Base-by-base conservation (phyloP, 2,797 vertebrate genomes). In the Limosa lapponica region DNA sequence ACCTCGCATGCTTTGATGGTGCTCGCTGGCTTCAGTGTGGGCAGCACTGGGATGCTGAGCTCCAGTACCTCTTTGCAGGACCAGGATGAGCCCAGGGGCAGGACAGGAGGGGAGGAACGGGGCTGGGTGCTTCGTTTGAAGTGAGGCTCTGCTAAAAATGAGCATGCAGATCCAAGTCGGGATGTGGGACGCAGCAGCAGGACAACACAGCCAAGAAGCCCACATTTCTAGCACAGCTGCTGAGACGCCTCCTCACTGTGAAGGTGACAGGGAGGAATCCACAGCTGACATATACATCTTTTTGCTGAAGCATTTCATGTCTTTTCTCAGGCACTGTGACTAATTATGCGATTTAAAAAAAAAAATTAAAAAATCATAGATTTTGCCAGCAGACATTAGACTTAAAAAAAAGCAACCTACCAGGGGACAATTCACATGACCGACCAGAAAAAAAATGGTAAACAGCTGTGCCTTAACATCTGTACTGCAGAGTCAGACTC, bases 391-490 rank as follows among this genome's bases (percentile, higher is more conserved):
- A 97, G 80, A 93, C 82, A 8, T 94, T 94, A 96, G 91, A 79
- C 64, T 74, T 49, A 2, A n/a, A 59, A 28, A 36, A 49, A 34
- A 3, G 44, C 32, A 89, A 62, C 72, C 81, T 96, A 95, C 85
- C 93, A 96, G 44, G 59, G 82, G 96, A 97, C 89, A 96, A 80
- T 61, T 94, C 95, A 82, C 71, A 90, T 79, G 96, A 93, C 37
- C 36, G 30, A 58, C 59, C 89, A 91, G 13, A 37, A 83, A 96
- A 87, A 94, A 91, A 94, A 77, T 73, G 67, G 62, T 57, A 82
- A 97, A 87, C 97, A 98, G 93, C 96, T 97, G 97, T 89, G 90
- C 66, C 19, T 96, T 89, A 89, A 91, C 95, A 96, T 96, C 95
- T 97, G 92, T 70, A 90, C 85, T 64, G 66, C 48, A 37, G 54